phyloP scores from a whole-genome alignment of 2,888 invertebrate species.

The Drosophila prostipennis region DNA sequence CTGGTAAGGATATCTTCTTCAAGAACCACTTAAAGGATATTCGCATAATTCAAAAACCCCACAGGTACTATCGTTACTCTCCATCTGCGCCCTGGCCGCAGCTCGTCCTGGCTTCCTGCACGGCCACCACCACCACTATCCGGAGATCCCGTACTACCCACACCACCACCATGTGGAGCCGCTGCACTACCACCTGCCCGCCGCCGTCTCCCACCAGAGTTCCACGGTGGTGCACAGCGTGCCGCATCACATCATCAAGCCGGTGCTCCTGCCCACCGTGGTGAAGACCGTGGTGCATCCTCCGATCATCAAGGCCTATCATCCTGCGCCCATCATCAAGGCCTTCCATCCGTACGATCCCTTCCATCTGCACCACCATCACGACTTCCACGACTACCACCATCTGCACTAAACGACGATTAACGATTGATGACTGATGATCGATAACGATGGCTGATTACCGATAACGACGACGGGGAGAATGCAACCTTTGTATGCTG shows the following conservation, averaged over 20 bases:
- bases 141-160: constrained; percentile 57
- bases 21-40: neutral
- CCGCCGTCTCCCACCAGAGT: constrained; percentile 83
- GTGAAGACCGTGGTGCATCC: constrained; percentile 81
- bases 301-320: constrained; percentile 80
- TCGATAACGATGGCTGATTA: constrained; percentile 8
- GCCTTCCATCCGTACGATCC: constrained; percentile 80
- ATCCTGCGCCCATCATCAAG: constrained; percentile 80
- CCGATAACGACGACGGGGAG: constrained; percentile 14
- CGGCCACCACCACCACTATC: constrained; percentile 78
- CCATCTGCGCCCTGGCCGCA: constrained; percentile 58
- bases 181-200: constrained; percentile 80
- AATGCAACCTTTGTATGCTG: constrained; percentile 27
- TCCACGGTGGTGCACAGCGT: constrained; percentile 82
- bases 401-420: constrained; percentile 60
- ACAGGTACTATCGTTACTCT: constrained; percentile 61
- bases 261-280: constrained; percentile 80
- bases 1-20: constrained; percentile 59
- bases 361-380: constrained; percentile 74
- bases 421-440: constrained; percentile 19
- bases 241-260: constrained; percentile 81
- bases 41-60: neutral
- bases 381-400: constrained; percentile 70
- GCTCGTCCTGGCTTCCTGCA: constrained; percentile 83
- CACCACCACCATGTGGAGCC: constrained; percentile 70